Conservation (phyloP, 1,140 invertebrate genomes). For the Doryteuthis pealeii region DNA sequence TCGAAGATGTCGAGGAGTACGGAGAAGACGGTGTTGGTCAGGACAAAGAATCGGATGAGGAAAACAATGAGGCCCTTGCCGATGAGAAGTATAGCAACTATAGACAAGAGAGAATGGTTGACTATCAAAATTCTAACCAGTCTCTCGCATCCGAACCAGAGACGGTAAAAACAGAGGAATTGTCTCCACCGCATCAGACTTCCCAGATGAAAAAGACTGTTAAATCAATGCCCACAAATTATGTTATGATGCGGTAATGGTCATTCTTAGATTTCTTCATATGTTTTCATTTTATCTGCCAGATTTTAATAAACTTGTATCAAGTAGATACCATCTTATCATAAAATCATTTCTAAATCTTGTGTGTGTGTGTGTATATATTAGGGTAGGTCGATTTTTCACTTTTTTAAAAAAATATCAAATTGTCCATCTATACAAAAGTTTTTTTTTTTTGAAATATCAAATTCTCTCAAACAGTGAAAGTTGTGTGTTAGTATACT, state of each 20-base stretch:
- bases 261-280: too few species aligned
- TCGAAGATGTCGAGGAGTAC: background rate
- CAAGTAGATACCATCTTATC: too few species aligned
- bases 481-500: too few species aligned
- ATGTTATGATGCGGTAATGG: constrained; percentile 9
- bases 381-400: too few species aligned
- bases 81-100: background rate
- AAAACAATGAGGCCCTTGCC: background rate
- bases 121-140: background rate
- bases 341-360: too few species aligned
- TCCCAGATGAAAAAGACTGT: background rate
- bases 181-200: background rate
- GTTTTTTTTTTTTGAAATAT: too few species aligned
- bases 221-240: background rate
- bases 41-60: background rate
- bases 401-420: too few species aligned
- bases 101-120: background rate
- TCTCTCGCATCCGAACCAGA: background rate
- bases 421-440: too few species aligned
- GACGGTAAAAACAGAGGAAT: background rate
- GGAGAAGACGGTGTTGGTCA: background rate
- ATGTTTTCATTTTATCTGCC: too few species aligned
- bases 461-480: too few species aligned
- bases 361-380: too few species aligned
- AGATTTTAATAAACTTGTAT: too few species aligned